Evolutionary conservation across 2,888 invertebrate species (phyloP).

Genomic region (Seira ritae): DNA sequence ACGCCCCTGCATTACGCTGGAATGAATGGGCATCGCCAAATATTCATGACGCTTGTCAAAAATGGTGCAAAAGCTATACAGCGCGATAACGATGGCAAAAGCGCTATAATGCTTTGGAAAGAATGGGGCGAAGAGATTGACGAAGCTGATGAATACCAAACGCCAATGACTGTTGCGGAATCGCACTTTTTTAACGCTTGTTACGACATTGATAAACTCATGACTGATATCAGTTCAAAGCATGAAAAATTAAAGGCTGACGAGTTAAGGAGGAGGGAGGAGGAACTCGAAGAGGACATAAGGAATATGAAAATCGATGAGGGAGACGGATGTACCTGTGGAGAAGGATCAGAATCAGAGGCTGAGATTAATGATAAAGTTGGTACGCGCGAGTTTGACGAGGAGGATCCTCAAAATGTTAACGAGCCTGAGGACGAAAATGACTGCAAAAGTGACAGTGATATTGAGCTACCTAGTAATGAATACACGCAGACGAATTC

Average conservation of each 20-base stretch:
- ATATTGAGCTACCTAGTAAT: no score
- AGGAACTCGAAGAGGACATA: not conserved
- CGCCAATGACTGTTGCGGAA: not conserved
- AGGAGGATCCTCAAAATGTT: no score
- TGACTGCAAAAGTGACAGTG: no score
- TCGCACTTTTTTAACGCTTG: constrained; percentile 19
- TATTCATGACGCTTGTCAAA: not conserved
- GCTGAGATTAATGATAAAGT: no score
- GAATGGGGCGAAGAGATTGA: not conserved
- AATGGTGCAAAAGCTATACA: constrained; percentile 21
- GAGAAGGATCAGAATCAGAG: no score
- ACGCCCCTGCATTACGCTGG: constrained; percentile 27
- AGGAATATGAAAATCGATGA: not conserved
- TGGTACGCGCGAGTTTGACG: no score
- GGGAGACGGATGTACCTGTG: not conserved
- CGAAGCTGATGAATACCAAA: no score
- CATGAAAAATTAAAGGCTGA: not conserved
- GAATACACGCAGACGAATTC: no score
- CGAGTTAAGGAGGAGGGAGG: not conserved
- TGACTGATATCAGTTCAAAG: no score
- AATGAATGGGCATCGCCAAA: not conserved
- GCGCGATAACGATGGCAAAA: not conserved
- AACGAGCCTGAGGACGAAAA: no score
- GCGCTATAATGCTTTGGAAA: not conserved
- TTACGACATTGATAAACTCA: constrained; percentile 14